These are phyloP conservation scores for Galaxias olidus DNA, from an alignment of 2,797 vertebrate species.

Conservation along the genomic window DNA sequence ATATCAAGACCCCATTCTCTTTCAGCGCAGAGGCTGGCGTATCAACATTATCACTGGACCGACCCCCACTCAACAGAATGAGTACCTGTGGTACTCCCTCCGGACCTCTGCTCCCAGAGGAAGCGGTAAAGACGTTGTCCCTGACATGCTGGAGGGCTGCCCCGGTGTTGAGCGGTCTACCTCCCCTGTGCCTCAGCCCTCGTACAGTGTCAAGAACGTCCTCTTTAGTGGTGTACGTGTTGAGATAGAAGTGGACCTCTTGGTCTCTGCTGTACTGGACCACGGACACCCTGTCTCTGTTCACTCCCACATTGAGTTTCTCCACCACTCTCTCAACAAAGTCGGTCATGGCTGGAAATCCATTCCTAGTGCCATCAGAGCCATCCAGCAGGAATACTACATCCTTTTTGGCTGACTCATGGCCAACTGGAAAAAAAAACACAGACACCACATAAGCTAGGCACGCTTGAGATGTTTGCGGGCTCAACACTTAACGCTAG, in stretches of 20 bases:
- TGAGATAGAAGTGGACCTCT: slow-evolving; percentile 20
- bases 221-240: too few relatives aligned
- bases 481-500: too few relatives aligned
- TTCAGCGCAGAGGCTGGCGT: slow-evolving; percentile 20
- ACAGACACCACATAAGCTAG: too few relatives aligned
- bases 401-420: slow-evolving; percentile 22
- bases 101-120: slow-evolving; percentile 17
- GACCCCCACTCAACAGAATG: slow-evolving; percentile 29
- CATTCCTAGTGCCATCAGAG: slow-evolving; percentile 22
- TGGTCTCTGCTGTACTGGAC: slow-evolving; percentile 31
- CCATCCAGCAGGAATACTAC: slow-evolving; percentile 40
- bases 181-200: slow-evolving; percentile 15
- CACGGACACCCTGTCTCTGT: slow-evolving; percentile 35
- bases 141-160: slow-evolving; percentile 25
- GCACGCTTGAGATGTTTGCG: too few relatives aligned
- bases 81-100: slow-evolving; percentile 30
- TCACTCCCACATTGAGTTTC: too few relatives aligned
- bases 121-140: slow-evolving; percentile 27
- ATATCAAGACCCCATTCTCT: slow-evolving; percentile 9
- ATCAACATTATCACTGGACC: slow-evolving; percentile 28
- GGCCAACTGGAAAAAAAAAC: slow-evolving; percentile 4
- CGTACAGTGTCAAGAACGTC: slow-evolving; percentile 8
- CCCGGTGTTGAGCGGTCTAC: slow-evolving; percentile 22
- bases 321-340: slow-evolving; percentile 34
- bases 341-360: slow-evolving; percentile 30